These are phyloP conservation scores for Crypturellus tataupa DNA, from an alignment of 2,797 vertebrate species.

Conservation along the genomic window DNA sequence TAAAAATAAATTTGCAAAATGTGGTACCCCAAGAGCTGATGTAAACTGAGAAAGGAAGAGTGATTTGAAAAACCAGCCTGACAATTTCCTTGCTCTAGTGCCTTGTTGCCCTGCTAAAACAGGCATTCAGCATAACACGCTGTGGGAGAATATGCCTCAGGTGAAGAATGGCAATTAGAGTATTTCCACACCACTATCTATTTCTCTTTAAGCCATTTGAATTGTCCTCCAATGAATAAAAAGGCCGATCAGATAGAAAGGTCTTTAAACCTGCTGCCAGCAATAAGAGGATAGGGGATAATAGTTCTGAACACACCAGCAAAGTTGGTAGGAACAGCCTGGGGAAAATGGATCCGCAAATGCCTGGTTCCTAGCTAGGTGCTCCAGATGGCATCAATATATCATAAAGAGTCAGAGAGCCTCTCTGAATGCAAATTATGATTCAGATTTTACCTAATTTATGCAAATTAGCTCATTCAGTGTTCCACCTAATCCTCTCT, in stretches of 20 bases:
- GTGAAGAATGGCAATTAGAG: slow-evolving; percentile 21
- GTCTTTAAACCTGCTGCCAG: slow-evolving; percentile 32
- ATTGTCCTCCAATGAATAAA: neutral
- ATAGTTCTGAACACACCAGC: neutral
- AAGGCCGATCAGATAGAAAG: neutral
- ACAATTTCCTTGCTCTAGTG: neutral
- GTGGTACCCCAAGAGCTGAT: neutral
- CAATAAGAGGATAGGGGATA: neutral
- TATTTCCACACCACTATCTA: neutral
- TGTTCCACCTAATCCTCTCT: slow-evolving; percentile 78
- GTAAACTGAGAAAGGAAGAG: neutral
- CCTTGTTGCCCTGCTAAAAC: neutral
- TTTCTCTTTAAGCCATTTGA: slow-evolving; percentile 17
- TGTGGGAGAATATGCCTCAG: neutral
- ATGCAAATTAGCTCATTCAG: slow-evolving; percentile 80
- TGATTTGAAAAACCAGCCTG: neutral
- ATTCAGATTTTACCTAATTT: slow-evolving; percentile 79
- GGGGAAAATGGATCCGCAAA: slow-evolving; percentile 6
- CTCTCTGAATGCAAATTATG: slow-evolving; percentile 70
- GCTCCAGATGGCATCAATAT: slow-evolving; percentile 63
- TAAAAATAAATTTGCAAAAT: neutral
- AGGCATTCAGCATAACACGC: neutral
- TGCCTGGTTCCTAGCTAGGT: slow-evolving; percentile 21
- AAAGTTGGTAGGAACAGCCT: slow-evolving; percentile 33
- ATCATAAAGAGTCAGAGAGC: slow-evolving; percentile 63